A percentile compares a stretch with the other conserved stretches of the same genome.
Conservation (phyloP, 64 coral and sea anemone genomes). For the Stichodactyla mertensii region DNA sequence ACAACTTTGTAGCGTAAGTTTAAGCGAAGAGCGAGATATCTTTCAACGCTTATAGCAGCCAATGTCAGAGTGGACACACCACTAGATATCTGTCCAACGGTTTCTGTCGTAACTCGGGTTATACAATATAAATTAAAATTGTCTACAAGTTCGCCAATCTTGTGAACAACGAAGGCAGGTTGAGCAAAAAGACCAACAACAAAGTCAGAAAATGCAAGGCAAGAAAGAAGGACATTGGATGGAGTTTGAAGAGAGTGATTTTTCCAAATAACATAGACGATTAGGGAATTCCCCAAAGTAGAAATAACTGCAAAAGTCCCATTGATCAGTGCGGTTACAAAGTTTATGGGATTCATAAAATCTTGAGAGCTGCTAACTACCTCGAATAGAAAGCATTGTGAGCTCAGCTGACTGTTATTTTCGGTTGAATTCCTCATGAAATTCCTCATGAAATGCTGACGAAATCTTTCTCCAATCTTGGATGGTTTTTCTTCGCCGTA, state of each 20-base stretch:
- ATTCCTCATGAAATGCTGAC: no score
- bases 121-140: constrained; percentile 43
- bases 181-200: constrained; percentile 43
- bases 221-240: constrained; percentile 44
- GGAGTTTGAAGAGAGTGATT: constrained; percentile 20
- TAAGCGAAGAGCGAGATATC: constrained; percentile 29
- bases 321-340: constrained; percentile 28
- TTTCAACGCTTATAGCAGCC: constrained; percentile 50
- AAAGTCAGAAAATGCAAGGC: constrained; percentile 46
- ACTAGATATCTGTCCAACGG: constrained; percentile 30
- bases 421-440: not conserved
- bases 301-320: constrained; percentile 21
- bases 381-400: not conserved
- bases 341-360: constrained; percentile 22
- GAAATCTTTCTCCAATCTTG: no score
- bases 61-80: constrained; percentile 44
- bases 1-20: constrained; percentile 42
- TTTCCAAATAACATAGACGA: constrained; percentile 38
- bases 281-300: constrained; percentile 38
- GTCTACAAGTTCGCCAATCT: constrained; percentile 31
- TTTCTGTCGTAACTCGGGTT: constrained; percentile 31
- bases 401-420: not conserved
- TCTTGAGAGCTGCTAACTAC: not conserved
- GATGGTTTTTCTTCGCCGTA: no score
- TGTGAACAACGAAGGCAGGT: constrained; percentile 47